phyloP scores from a whole-genome alignment of 2,888 invertebrate genomes.

The Hyppa rectilinea region DNA sequence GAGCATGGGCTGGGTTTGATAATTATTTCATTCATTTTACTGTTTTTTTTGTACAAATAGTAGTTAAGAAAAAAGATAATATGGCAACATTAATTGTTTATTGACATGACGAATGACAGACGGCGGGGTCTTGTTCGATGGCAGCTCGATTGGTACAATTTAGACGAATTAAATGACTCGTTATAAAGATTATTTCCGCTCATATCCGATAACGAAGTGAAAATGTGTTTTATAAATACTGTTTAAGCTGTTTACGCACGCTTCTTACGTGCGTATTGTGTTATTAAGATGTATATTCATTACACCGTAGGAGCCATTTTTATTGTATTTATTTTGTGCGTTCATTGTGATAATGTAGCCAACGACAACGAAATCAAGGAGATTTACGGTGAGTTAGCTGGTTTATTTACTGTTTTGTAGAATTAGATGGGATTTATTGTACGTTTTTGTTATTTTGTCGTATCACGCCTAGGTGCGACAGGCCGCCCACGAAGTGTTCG shows the following conservation, averaged over 20 bases:
- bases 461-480: slow-evolving; percentile 57
- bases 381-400: slow-evolving; percentile 85
- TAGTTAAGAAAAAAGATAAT: slow-evolving; percentile 10
- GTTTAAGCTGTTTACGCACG: slow-evolving; percentile 82
- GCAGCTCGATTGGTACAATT: slow-evolving; percentile 83
- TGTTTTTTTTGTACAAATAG: slow-evolving; percentile 17
- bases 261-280: slow-evolving; percentile 80
- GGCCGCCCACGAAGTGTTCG: slow-evolving; percentile 69
- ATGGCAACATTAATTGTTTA: slow-evolving; percentile 88
- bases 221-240: slow-evolving; percentile 86
- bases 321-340: slow-evolving; percentile 90
- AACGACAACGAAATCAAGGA: slow-evolving; percentile 89
- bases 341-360: slow-evolving; percentile 89
- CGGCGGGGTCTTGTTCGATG: slow-evolving; percentile 86
- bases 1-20: background rate
- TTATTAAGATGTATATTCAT: slow-evolving; percentile 87
- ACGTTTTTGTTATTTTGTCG: slow-evolving; percentile 40
- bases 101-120: slow-evolving; percentile 90
- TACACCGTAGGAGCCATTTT: slow-evolving; percentile 90
- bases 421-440: slow-evolving; percentile 18
- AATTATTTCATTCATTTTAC: background rate
- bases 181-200: slow-evolving; percentile 80
- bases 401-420: slow-evolving; percentile 35
- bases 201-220: slow-evolving; percentile 79
- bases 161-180: slow-evolving; percentile 82